A percentile compares a stretch with the other conserved stretches of the same genome.
Evolutionary conservation across 2,113 vertebrate species (phyloP).

Genomic region (Mirounga angustirostris): DNA sequence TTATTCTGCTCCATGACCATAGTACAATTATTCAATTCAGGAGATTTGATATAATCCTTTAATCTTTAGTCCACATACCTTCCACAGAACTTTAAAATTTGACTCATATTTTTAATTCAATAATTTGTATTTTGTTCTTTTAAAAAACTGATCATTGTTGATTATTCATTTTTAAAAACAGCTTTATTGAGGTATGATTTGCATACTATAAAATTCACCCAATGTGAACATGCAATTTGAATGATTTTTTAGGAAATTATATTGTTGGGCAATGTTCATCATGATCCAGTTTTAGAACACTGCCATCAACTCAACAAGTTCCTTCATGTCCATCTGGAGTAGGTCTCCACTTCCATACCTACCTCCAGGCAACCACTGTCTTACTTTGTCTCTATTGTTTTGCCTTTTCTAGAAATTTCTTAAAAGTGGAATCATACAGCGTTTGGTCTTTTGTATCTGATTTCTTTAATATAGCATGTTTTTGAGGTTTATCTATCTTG

Average conservation of each 20-base stretch:
- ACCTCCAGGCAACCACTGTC: neutral
- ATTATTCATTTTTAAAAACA: neutral
- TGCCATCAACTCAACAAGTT: neutral
- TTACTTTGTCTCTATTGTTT: neutral
- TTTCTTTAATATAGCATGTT: neutral
- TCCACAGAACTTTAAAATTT: neutral
- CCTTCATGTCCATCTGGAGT: neutral
- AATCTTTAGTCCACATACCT: neutral
- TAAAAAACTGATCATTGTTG: neutral
- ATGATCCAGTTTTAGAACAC: neutral
- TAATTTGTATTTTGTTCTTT: neutral
- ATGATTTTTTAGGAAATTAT: neutral
- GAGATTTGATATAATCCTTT: neutral
- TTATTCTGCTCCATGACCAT: neutral
- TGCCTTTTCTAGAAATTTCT: neutral
- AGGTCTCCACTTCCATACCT: neutral
- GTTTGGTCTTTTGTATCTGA: neutral
- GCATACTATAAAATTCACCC: neutral
- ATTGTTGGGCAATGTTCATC: neutral
- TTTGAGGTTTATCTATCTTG: neutral
- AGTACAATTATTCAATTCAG: neutral
- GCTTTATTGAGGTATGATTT: neutral
- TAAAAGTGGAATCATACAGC: neutral
- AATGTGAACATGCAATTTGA: neutral
- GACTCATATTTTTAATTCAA: neutral